phyloP scores from a whole-genome alignment of 53 echinoderm and acorn worm genomes.

The Henricia sp. region DNA sequence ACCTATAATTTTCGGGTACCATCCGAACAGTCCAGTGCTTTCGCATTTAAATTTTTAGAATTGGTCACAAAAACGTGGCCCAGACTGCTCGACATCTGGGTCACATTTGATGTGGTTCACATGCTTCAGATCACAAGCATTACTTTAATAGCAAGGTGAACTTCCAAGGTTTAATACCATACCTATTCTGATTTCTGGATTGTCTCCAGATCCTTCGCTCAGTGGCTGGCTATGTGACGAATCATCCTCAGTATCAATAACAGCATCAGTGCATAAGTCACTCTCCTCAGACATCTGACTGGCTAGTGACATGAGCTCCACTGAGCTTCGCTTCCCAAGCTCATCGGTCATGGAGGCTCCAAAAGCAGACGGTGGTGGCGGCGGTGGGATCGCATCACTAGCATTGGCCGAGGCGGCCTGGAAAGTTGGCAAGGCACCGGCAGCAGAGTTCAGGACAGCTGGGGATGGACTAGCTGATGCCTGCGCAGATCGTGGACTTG shows the following conservation, averaged over 20 bases:
- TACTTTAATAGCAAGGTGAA: too few species aligned
- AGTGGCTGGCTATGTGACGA: constrained; percentile 26
- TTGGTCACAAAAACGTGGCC: too few species aligned
- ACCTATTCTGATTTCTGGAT: constrained; percentile 45
- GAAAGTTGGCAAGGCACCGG: neutral
- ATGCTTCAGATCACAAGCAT: too few species aligned
- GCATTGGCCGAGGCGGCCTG: neutral
- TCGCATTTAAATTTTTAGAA: too few species aligned
- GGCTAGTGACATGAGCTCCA: neutral
- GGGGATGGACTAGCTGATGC: constrained; percentile 13
- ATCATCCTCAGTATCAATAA: constrained; percentile 11
- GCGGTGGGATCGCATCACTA: neutral
- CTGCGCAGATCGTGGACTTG: constrained; percentile 21
- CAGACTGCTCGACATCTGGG: too few species aligned
- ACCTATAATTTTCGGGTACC: too few species aligned
- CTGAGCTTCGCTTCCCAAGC: neutral
- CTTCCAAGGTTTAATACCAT: too few species aligned
- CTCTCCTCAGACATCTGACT: constrained; percentile 5
- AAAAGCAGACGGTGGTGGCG: neutral
- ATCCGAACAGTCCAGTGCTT: too few species aligned
- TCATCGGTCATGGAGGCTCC: neutral
- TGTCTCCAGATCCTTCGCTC: constrained; percentile 18
- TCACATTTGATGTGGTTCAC: too few species aligned
- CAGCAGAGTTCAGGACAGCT: constrained; percentile 14
- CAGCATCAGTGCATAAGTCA: constrained; percentile 25